Evolutionary conservation across 2,888 invertebrate species (phyloP), one percentile per base, ranked within the genome.

Genomic region (Lutraria lutraria): DNA sequence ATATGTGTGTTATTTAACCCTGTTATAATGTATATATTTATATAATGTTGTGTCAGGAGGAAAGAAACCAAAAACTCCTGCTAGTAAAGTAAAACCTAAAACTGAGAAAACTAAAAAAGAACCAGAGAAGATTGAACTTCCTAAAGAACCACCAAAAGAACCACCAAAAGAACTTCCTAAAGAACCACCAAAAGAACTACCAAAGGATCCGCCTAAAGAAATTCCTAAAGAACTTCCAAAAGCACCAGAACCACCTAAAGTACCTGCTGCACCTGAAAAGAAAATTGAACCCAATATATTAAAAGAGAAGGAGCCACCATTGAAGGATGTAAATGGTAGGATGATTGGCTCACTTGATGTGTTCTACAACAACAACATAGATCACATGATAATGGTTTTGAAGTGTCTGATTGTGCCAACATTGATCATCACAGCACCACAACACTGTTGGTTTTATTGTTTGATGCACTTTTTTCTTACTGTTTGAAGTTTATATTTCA

Each of bases 221-320:
- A 60, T 60, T 25, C 81, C 83, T 25, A 84, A 87, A 76, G 43
- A 83, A 4, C 25, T 52, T n/a, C 81, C 34, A n/a, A 56, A 52
- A 25, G 63, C 34, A 21, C 81, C 81, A 25, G 63, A 63, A 21
- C 81, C 81, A 21, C 34, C 76, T 25, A 15, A 15, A 19, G 3
- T 31, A 6, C 63, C 13, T 6, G 53, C 60, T 43, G 31, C 25
- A 34, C 81, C n/a, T 54, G 86, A 72, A 3, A 86, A 85, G 81
- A 84, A 89, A 31, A 63, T 89, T 29, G 90, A 88, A 79, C 90
- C 89, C 80, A 86, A 85, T 88, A 88, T 91, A 25, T 54, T 90
- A 52, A 91, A 90, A 56, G 89, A 90, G 81, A 86, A 87, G 79
- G 90, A 91, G 72, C 91, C 91, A 3, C 89, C 90, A 52, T n/a